Conservation (phyloP, 1,140 invertebrate genomes). For the Lasaia peninsularis region DNA sequence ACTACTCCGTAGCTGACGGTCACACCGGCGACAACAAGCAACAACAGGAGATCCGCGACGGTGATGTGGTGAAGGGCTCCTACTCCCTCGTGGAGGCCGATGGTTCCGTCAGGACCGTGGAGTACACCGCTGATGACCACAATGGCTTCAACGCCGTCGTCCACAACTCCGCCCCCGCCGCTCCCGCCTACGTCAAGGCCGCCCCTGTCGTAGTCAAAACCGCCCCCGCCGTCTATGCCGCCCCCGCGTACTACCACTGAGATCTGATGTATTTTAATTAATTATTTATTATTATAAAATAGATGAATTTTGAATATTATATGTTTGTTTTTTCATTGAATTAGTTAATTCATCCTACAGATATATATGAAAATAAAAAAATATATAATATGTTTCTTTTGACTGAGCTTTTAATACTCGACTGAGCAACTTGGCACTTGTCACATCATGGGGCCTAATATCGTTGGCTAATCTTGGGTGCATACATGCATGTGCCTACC, state of each 20-base stretch:
- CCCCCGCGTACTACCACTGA: constrained; percentile 10
- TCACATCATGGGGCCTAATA: too few species aligned
- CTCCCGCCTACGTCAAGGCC: constrained; percentile 34
- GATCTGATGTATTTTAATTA: not conserved
- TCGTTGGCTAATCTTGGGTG: too few species aligned
- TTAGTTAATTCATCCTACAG: too few species aligned
- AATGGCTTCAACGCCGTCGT: constrained; percentile 75
- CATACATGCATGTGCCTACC: too few species aligned
- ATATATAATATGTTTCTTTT: too few species aligned
- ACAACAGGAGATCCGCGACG: constrained; percentile 74
- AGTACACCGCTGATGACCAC: constrained; percentile 76
- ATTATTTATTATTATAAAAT: not conserved
- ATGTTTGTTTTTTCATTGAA: too few species aligned
- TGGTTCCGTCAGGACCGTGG: constrained; percentile 76
- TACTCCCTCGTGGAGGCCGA: constrained; percentile 78
- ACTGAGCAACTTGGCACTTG: too few species aligned
- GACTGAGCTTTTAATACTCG: too few species aligned
- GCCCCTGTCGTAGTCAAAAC: constrained; percentile 35
- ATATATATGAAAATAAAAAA: too few species aligned
- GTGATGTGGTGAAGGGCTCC: constrained; percentile 74
- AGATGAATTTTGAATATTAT: not conserved
- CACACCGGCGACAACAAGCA: constrained; percentile 69
- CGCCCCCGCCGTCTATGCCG: constrained; percentile 28
- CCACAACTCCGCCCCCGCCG: constrained; percentile 72
- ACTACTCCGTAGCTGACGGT: constrained; percentile 69